phyloP scores from a whole-genome alignment of 2,888 invertebrate genomes.

The Apamea crenata region DNA sequence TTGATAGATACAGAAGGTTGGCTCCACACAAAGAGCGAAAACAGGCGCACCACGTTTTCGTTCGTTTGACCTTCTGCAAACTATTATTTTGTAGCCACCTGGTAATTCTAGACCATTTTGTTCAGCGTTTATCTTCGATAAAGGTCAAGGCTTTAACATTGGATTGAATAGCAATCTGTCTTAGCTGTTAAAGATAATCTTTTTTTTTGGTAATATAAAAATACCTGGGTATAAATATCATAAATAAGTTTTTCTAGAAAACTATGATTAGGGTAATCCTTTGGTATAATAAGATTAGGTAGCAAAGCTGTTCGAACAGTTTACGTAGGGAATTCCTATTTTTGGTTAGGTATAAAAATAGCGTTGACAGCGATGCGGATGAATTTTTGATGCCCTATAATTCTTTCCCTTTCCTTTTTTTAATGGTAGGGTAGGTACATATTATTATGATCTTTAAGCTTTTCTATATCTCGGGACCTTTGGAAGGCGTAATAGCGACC shows the following conservation, averaged over 20 bases:
- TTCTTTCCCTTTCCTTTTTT: not conserved
- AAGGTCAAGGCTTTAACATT: slow-evolving; percentile 23
- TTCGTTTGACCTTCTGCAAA: not conserved
- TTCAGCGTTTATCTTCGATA: slow-evolving; percentile 15
- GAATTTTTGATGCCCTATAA: not conserved
- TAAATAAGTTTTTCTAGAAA: slow-evolving; percentile 21
- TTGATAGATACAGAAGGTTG: not conserved
- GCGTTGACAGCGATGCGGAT: not conserved
- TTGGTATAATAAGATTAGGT: not conserved
- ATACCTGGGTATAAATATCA: slow-evolving; percentile 13
- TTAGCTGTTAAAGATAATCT: slow-evolving; percentile 14
- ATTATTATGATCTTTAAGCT: not conserved
- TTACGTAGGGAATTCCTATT: not conserved
- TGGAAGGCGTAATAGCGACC: not conserved
- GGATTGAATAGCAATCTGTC: slow-evolving; percentile 25
- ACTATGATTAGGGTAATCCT: not conserved
- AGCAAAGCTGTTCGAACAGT: not conserved
- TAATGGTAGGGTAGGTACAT: not conserved
- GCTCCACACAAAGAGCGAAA: not conserved
- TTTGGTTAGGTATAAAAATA: not conserved
- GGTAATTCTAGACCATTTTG: slow-evolving; percentile 27
- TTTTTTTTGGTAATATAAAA: slow-evolving; percentile 14
- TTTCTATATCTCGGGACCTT: not conserved
- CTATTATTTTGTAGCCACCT: not conserved
- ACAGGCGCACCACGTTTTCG: not conserved